phyloP scores from a whole-genome alignment of 2,797 vertebrate species.

The Myiotriccus ornatus region DNA sequence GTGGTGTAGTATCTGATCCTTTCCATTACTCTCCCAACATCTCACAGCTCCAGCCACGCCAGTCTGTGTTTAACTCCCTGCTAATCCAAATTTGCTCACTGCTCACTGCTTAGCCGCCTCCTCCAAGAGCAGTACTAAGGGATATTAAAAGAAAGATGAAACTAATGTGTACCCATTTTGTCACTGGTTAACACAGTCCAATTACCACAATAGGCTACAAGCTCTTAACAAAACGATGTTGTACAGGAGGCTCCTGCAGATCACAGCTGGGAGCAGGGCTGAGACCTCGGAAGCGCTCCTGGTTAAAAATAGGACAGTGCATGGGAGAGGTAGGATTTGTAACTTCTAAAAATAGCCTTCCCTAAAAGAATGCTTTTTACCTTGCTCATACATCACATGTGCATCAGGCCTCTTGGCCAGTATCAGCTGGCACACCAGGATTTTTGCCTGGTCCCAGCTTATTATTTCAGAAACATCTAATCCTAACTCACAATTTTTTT shows the following conservation, averaged over 20 bases:
- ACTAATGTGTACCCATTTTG: not conserved
- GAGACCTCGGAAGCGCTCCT: not conserved
- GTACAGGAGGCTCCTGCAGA: not conserved
- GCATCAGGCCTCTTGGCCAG: not conserved
- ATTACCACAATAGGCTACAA: not conserved
- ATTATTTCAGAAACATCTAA: not conserved
- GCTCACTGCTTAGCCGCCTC: not conserved
- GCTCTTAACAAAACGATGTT: not conserved
- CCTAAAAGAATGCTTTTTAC: not conserved
- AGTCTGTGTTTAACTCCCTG: not conserved
- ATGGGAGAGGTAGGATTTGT: slow-evolving; percentile 19
- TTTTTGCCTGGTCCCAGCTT: not conserved
- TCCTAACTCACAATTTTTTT: not conserved
- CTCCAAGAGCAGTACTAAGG: not conserved
- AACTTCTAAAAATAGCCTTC: slow-evolving; percentile 56
- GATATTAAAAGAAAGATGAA: not conserved
- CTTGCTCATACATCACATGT: not conserved
- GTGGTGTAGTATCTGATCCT: not conserved
- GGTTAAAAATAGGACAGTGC: slow-evolving; percentile 48
- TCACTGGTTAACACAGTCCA: not conserved
- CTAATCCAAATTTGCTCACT: not conserved
- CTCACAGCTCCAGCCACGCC: not conserved
- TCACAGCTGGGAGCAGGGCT: not conserved
- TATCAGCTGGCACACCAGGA: not conserved
- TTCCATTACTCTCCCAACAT: not conserved